Conservation (phyloP, 2,113 vertebrate genomes). For the Antennarius striatus region DNA sequence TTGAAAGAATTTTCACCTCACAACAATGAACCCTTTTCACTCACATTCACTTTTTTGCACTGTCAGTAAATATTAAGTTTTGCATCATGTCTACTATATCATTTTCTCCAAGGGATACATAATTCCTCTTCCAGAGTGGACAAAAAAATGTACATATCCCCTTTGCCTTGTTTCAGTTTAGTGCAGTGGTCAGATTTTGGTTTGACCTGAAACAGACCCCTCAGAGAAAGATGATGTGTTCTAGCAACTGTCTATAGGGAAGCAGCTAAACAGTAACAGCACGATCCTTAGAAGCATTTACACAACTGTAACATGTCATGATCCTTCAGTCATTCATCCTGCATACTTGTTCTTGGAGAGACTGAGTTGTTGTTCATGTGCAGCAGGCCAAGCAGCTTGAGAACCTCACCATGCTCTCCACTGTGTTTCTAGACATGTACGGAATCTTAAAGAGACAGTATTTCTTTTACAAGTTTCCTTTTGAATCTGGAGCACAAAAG, state of each 20-base stretch:
- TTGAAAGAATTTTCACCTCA: constrained; percentile 16
- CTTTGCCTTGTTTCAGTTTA: constrained; percentile 57
- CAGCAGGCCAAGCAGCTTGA: constrained; percentile 51
- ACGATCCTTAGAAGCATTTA: constrained; percentile 44
- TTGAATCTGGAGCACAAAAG: constrained; percentile 45
- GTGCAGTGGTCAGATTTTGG: constrained; percentile 34
- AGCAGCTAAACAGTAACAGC: constrained; percentile 29
- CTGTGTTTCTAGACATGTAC: constrained; percentile 65
- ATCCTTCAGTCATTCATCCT: constrained; percentile 14
- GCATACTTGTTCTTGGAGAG: constrained; percentile 38
- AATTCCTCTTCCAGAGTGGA: constrained; percentile 12
- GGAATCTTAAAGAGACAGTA: constrained; percentile 77
- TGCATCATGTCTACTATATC: not conserved
- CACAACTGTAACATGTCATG: constrained; percentile 13
- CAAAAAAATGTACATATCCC: constrained; percentile 35
- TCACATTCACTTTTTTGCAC: constrained; percentile 12
- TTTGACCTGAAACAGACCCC: constrained; percentile 20
- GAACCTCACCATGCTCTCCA: constrained; percentile 54
- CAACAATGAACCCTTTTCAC: constrained; percentile 6
- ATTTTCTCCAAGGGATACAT: constrained; percentile 9
- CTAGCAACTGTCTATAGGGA: constrained; percentile 14
- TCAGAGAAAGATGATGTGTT: constrained; percentile 2
- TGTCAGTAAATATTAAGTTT: not conserved
- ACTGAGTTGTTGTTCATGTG: constrained; percentile 41
- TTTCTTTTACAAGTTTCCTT: constrained; percentile 68